Evolutionary conservation across 2,888 invertebrate species (phyloP), one percentile per base, ranked within the genome.

Genomic region (Vanessa cardui): DNA sequence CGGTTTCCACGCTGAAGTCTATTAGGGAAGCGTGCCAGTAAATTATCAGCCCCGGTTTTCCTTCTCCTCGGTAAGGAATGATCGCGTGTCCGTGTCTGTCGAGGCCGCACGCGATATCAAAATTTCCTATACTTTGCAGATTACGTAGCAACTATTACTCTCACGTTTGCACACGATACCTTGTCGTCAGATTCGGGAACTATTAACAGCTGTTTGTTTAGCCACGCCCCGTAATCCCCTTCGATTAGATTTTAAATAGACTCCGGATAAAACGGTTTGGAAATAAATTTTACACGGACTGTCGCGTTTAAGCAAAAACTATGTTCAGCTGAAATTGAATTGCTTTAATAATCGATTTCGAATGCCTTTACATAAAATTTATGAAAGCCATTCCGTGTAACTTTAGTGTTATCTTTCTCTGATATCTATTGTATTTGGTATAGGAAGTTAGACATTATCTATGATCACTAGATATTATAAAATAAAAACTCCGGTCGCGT

Each of bases 51-150:
- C 39, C 78, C 78, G 81, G 80, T 77, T 74, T 80, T 78, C 77
- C 75, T 76, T 56, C 56, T 56, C 77, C 76, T 77, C 76, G 76
- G 73, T 73, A 80, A 80, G 83, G 82, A 84, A 85, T 77, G 80
- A 83, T 92, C 84, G 90, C 91, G 91, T 90, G 91, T 71, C 71
- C 76, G 74, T 81, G 84, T 84, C 83, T 83, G 77, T 76, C 70
- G 78, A 75, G 75, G 78, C 76, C 63, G 79, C 91, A 92, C 92
- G 92, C 92, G 83, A 92, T 90, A 81, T 80, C 78, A 80, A 87
- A 85, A 90, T 91, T 90, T 89, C 82, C 86, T 85, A 85, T 83
- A 82, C 79, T 77, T 78, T 74, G 80, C 80, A 83, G 85, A 84
- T 86, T 86, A 84, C 81, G 80, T 80, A 66, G 60, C 31, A 60